Evolutionary conservation across 2,113 vertebrate genomes (phyloP), one percentile per base, ranked within the genome.

Genomic region (Abramis brama): DNA sequence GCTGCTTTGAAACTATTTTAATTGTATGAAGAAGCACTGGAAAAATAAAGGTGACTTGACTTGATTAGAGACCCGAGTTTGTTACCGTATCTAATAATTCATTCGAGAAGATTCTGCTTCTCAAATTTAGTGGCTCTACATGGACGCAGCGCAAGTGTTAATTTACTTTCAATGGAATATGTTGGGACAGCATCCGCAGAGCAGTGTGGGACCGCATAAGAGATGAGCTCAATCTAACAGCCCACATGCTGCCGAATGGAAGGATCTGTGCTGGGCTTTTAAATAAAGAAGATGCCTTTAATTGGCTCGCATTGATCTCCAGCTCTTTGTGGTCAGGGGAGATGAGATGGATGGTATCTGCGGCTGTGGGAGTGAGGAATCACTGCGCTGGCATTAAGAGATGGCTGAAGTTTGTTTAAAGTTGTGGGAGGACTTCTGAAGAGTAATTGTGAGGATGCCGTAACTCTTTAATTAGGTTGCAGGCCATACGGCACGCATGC

Each of bases 311-410:
- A 82, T 82, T 82, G 80, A 82, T 82, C 80, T 47, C 1, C 17
- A 82, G 62, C 80, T 82, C 80, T 82, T 70, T 82, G 62, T 70
- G 80, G 80, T 82, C 62, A 50, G 25, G 45, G 27, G 15, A 70
- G 80, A 82, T 82, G 80, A 82, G 80, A 70, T 70, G 80, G 45
- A 82, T 82, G 39, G 15, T 80, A 66, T 80, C 79, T 81, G 79
- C 2, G 59, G 79, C 60, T 45, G 64, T 82, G 64, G 80, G 80
- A 82, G 62, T 70, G 45, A 36, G 45, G 62, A 82, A 66, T 81
- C 79, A 66, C 59, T 36, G 9, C 0, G n/a, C 62, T 68, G 43
- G 80, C 64, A 33, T 82, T 82, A 33, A 76, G 39, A 43, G 8
- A 80, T 47, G 39, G 17, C 79, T 47, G 59, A 80, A 80, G 27